Evolutionary conservation across 2,888 invertebrate species (phyloP), one percentile per base, ranked within the genome.

Genomic region (Drosophila cracens): DNA sequence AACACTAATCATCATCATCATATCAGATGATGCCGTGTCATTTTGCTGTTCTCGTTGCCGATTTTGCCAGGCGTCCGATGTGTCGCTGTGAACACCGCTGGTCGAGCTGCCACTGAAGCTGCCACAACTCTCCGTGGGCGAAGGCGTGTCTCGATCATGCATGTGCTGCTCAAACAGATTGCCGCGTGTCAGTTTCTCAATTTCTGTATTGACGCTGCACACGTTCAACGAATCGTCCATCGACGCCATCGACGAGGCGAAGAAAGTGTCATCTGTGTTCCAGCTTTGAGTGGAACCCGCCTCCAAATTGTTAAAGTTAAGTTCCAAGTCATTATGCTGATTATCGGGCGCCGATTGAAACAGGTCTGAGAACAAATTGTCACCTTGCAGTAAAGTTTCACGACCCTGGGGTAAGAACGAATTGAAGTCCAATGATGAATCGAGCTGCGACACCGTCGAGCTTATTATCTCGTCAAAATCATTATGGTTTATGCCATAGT

Each of bases 391-490:
- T 10, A 70, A 56, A 43, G n/a, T 48, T 31, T 58, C 70, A 27
- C 65, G 68, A 48, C 68, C 62, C 54, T 65, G 65, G 2, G 80
- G 56, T 29, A 80, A 76, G 21, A 86, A 80, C 3, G 75, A 67
- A 57, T 81, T 82, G 6, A 91, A 74, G 38, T 90, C 87, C 60
- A 90, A 60, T 1, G 90, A 83, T 31, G 87, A 78, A 70, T 91
- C 89, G 31, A 91, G 78, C 25, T 88, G 82, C 0, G 88, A 85
- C 59, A 89, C 89, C 13, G 91, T 89, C 21, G 90, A 86, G 46
- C 88, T 86, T 59, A 92, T 79, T 59, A 91, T 91, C 40, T 92
- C 92, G 36, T 92, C 91, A 58, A 92, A 81, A 70, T 90, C 90
- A 74, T 90, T 86, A 6, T 70, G 75, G 51, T 73, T 67, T 3